A percentile compares a stretch with the other conserved stretches of the same genome.
Evolutionary conservation across 2,113 vertebrate genomes (phyloP).

Genomic region (Macquaria ambigua): DNA sequence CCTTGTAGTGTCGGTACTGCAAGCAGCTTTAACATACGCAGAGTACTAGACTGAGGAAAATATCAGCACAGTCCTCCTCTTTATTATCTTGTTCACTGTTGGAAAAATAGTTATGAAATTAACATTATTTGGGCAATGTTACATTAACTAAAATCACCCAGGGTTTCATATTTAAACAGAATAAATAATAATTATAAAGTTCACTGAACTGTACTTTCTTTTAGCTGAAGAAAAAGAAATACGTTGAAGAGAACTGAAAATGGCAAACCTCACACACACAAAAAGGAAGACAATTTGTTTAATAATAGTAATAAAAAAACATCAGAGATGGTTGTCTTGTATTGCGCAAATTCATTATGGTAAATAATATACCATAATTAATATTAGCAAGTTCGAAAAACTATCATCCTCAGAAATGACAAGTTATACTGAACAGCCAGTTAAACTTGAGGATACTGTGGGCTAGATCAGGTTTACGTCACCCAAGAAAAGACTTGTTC

Average conservation of each 20-base stretch:
- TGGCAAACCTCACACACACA: slow-evolving; percentile 43
- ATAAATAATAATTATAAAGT: slow-evolving; percentile 1
- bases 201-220: slow-evolving; percentile 16
- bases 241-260: slow-evolving; percentile 16
- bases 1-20: background rate
- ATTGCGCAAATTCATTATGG: slow-evolving; percentile 27
- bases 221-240: background rate
- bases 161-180: slow-evolving; percentile 3
- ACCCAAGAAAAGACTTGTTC: slow-evolving; percentile 44
- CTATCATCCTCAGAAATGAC: slow-evolving; percentile 14
- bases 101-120: slow-evolving; percentile 52
- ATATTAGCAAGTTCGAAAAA: slow-evolving; percentile 20
- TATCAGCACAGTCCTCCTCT: slow-evolving; percentile 27
- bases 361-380: slow-evolving; percentile 9
- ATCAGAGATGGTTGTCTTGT: slow-evolving; percentile 27
- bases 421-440: slow-evolving; percentile 15
- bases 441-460: slow-evolving; percentile 20
- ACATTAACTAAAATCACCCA: slow-evolving; percentile 20
- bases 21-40: slow-evolving; percentile 21
- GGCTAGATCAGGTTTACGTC: slow-evolving; percentile 36
- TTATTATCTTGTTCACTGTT: slow-evolving; percentile 40
- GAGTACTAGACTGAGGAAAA: slow-evolving; percentile 10
- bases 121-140: slow-evolving; percentile 33
- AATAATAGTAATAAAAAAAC: slow-evolving; percentile 19
- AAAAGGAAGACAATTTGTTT: slow-evolving; percentile 66